Base-by-base conservation (phyloP, 1,140 invertebrate genomes). In the Heterodera schachtii region DNA sequence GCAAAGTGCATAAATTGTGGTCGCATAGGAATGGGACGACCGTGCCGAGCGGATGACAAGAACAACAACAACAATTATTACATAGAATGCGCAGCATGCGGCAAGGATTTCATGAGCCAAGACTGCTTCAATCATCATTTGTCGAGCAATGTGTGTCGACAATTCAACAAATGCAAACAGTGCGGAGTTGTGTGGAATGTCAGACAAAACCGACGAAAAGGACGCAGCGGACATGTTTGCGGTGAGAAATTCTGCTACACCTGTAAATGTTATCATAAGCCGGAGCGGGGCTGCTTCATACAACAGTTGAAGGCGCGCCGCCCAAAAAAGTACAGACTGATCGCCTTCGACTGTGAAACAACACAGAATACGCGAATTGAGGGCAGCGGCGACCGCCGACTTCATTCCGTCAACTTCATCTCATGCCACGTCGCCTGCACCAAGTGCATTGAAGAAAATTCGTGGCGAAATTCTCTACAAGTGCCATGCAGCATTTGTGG, bases 371-470 rank as follows among this genome's bases (percentile, higher is more conserved):
- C n/a, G 4, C 2, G 6, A 69, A 52, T 52, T 52, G 49, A 52
- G 6, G 49, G 49, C 6, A 52, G 49, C 31, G 16, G 3, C 43
- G 21, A 7, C 31, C n/a, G 31, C n/a, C 52, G 43, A 7, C 13
- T 73, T 6, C 75, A 77, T 11, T 16, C n/a, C 19, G 52, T 71
- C 6, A 77, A 77, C 49, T 77, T 64, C 9, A 71, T 77, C 41
- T 44, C 75, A 4, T n/a, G 5, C 4, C 16, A 70, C 11, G 70
- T 77, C 49, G 41, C 8, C 5, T 77, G 75, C 60, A 77, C 75
- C 5, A 43, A 75, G 9, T 77, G 75, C 49, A 52, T 77, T 7
- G 66, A 19, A 73, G 66, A 77, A 8, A 71, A 69, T 16, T 21
- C 41, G 16, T 71, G 75, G 49, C 6, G 49, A 52, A 52, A 52